Evolutionary conservation across 2,888 invertebrate species (phyloP), one percentile per base, ranked within the genome.

Genomic region (Nemotelus nigrinus): DNA sequence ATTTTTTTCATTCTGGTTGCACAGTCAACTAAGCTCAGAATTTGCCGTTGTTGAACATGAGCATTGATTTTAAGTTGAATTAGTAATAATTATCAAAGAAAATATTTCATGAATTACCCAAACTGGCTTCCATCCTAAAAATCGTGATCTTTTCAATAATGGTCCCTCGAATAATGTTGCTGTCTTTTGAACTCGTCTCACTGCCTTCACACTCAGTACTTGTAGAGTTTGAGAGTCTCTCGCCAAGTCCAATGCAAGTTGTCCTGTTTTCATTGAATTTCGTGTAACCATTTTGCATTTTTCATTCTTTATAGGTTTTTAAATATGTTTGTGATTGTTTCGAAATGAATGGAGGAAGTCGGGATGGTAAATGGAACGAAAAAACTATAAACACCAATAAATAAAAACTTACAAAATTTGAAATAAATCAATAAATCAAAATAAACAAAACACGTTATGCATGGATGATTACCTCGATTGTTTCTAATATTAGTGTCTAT

Each of bases 101-200:
- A 77, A 70, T 67, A 63, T 25, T 25, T 68, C 68, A 75, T 39
- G 57, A 77, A 86, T 83, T 80, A 90, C 91, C 92, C 92, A 93
- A 67, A 91, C 88, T 2, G 89, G 88, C 82, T 90, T 89, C 90
- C 91, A 92, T 7, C 92, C 92, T 0, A 92, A 85, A 82, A 93
- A 90, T 55, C 91, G 84, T 0, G 90, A 90, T 77, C 90, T 86
- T 85, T 91, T 91, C 3, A 92, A 85, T 70, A 93, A 84, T n/a
- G 90, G 89, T 0, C 92, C 92, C 82, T 92, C 92, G 84, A 91
- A 91, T 76, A 91, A 82, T 4, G 88, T 88, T 0, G 90, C 92
- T 0, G 89, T 89, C 72, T 90, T 88, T 81, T 90, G 90, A 78
- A 91, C 83, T 80, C 89, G 87, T 82, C 90, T 89, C 70, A 92